phyloP scores from a whole-genome alignment of 1,140 invertebrate genomes.

The Maconellicoccus hirsutus region DNA sequence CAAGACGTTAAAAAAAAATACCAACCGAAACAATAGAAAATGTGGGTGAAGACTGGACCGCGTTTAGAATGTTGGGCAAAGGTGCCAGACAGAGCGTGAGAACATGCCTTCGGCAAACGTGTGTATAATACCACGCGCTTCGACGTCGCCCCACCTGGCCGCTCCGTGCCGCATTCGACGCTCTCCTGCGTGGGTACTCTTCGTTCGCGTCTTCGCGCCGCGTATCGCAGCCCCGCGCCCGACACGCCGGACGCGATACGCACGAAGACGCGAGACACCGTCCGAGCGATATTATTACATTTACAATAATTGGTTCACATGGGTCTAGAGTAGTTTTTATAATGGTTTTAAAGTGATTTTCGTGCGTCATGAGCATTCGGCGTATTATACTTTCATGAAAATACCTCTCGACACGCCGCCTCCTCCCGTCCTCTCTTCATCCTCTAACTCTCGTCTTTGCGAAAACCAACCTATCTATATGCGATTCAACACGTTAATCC shows the following conservation, averaged over 20 bases:
- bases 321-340: neutral
- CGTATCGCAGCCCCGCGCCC: too few species aligned
- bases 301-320: conserved; percentile 9
- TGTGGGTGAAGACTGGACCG: conserved; percentile 4
- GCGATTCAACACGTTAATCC: too few species aligned
- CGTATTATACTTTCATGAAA: too few species aligned
- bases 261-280: too few species aligned
- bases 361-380: neutral
- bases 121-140: conserved; percentile 19
- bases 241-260: too few species aligned
- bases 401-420: too few species aligned
- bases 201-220: too few species aligned
- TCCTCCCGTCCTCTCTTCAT: too few species aligned
- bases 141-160: conserved; percentile 1
- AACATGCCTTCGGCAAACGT: conserved; percentile 19
- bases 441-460: too few species aligned
- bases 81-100: conserved; percentile 15
- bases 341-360: neutral
- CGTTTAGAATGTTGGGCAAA: neutral
- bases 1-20: neutral
- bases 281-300: neutral
- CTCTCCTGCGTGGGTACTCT: too few species aligned
- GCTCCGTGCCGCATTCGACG: neutral
- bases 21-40: neutral
- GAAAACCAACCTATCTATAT: too few species aligned